Percentiles rank a stretch among this genome's conserved stretches.
Evolutionary conservation across 2,888 invertebrate species (phyloP).

Genomic region (Nomada hirtipes): DNA sequence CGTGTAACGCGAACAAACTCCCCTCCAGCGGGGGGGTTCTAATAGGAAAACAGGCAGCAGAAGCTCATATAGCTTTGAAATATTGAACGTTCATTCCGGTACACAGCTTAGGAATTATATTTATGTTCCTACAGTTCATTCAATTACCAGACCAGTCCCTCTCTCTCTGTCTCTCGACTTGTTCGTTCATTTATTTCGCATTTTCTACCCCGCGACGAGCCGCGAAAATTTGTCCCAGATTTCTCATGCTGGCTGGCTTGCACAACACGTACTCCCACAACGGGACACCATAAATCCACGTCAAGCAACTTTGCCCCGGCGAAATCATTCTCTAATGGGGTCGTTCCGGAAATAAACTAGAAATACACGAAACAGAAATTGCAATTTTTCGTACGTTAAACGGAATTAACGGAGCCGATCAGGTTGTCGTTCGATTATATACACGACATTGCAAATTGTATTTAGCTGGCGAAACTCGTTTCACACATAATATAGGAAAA

Average conservation of each 20-base stretch:
- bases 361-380: not conserved
- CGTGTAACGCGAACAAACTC: not conserved
- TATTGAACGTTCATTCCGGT: not conserved
- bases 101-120: conserved; percentile 6
- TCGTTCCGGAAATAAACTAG: not conserved
- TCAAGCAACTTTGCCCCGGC: not conserved
- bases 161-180: not conserved
- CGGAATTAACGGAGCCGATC: no score
- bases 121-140: conserved; percentile 3
- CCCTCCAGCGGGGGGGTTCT: not conserved
- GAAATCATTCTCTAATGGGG: conserved; percentile 33
- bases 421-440: no score
- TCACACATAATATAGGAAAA: no score
- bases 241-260: conserved; percentile 12
- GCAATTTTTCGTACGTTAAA: not conserved
- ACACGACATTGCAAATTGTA: no score
- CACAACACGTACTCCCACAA: conserved; percentile 16
- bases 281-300: conserved; percentile 27
- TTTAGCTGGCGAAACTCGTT: no score
- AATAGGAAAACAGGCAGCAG: not conserved
- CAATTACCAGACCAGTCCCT: conserved; percentile 10
- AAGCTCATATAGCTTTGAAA: conserved; percentile 9
- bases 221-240: conserved; percentile 37
- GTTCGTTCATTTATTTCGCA: conserved; percentile 2
- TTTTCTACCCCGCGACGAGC: conserved; percentile 10